A percentile compares a stretch with the other conserved stretches of the same genome.
These are phyloP conservation scores for Paraplagusia blochii DNA, from an alignment of 2,113 vertebrate genomes.

Conservation along the genomic window DNA sequence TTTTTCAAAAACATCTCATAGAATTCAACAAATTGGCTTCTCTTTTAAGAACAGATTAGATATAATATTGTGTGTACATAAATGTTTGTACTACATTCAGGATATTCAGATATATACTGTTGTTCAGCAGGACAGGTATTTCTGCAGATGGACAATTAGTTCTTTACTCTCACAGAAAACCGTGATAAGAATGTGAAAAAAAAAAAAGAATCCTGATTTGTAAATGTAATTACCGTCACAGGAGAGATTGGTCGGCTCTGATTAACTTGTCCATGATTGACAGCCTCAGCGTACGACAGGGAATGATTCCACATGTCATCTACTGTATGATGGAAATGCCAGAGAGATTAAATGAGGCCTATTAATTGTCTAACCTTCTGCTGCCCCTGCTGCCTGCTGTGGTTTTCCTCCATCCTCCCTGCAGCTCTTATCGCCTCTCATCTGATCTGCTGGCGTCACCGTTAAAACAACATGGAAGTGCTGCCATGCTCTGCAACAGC, in stretches of 20 bases:
- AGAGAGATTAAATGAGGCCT: conserved; percentile 37
- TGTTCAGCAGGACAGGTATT: too few relatives aligned
- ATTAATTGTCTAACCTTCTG: conserved; percentile 23
- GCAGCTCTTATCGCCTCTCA: background rate
- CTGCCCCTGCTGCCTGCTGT: conserved; percentile 20
- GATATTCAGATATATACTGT: too few relatives aligned
- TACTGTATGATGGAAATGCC: conserved; percentile 26
- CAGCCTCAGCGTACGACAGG: conserved; percentile 14
- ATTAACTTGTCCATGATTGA: conserved; percentile 24
- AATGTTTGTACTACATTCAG: too few relatives aligned
- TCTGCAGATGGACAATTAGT: too few relatives aligned
- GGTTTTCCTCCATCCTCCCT: conserved; percentile 15
- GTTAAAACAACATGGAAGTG: conserved; percentile 42
- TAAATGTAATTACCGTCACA: background rate
- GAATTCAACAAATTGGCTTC: too few relatives aligned
- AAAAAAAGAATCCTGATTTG: background rate
- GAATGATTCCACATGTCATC: conserved; percentile 23
- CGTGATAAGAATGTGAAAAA: background rate
- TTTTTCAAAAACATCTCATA: too few relatives aligned
- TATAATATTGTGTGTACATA: too few relatives aligned
- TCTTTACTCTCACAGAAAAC: background rate
- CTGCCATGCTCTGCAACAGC: conserved; percentile 45
- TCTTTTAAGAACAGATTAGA: too few relatives aligned
- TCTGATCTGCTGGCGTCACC: background rate
- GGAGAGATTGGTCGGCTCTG: background rate